Conservation (phyloP, 2,888 invertebrate genomes). For the Cosmia pyralina region DNA sequence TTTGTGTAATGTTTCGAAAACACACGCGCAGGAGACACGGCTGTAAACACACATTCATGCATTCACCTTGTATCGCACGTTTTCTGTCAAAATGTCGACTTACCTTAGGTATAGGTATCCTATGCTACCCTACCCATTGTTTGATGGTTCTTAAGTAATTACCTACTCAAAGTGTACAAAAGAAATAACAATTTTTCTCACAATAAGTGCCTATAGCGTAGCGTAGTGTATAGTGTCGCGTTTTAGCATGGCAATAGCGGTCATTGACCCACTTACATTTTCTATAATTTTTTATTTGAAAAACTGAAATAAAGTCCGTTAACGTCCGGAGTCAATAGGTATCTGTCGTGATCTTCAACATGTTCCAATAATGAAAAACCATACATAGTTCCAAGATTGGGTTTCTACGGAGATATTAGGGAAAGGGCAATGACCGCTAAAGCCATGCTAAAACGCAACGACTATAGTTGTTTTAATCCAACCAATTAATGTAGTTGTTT, state of each 20-base stretch:
- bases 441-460: background rate
- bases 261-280: background rate
- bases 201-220: background rate
- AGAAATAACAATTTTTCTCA: background rate
- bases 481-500: no score
- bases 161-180: background rate
- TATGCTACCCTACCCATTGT: background rate
- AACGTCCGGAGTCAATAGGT: background rate
- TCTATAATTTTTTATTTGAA: background rate
- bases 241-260: background rate
- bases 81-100: background rate
- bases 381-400: background rate
- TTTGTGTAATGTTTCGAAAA: no score
- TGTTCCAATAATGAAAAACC: background rate
- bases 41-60: no score
- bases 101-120: background rate
- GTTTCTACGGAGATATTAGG: background rate
- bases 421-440: background rate
- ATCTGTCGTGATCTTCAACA: background rate
- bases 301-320: background rate
- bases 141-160: background rate
- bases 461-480: background rate
- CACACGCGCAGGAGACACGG: no score
- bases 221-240: no score
- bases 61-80: background rate